These are phyloP conservation scores for Phoxinus dragarum DNA, from an alignment of 2,797 vertebrate genomes.

Conservation along the genomic window DNA sequence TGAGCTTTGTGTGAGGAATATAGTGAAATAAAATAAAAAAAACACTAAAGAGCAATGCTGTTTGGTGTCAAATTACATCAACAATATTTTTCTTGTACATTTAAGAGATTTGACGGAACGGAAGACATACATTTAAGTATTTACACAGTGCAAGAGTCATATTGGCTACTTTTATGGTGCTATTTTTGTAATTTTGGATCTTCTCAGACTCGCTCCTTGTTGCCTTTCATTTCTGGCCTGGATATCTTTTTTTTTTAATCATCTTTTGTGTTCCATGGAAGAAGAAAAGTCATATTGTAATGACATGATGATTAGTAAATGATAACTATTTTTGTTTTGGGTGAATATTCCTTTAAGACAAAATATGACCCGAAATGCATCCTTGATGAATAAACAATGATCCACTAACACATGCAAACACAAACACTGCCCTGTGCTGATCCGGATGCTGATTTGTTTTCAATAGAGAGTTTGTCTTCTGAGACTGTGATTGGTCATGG, in stretches of 20 bases:
- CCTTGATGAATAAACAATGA: constrained; percentile 3
- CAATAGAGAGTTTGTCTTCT: constrained; percentile 5
- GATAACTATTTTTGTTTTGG: not conserved
- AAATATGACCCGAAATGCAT: not conserved
- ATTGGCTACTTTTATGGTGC: not conserved
- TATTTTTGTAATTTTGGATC: not conserved
- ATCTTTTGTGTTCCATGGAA: not conserved
- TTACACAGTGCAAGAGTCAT: not conserved
- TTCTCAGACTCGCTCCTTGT: not conserved
- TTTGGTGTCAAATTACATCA: not conserved
- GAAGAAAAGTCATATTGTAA: constrained; percentile 4
- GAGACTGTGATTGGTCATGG: constrained; percentile 3
- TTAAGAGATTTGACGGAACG: not conserved
- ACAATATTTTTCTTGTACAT: not conserved
- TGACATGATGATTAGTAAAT: not conserved
- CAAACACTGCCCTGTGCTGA: constrained; percentile 18
- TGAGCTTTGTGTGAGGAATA: not conserved
- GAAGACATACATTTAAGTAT: not conserved
- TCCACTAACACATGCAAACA: constrained; percentile 8
- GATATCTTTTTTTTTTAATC: not conserved
- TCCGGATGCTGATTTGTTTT: not conserved
- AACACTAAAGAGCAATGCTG: not conserved
- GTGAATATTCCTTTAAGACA: not conserved
- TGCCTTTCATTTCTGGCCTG: not conserved
- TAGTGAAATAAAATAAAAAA: not conserved